phyloP scores from a whole-genome alignment of 2,797 vertebrate species.

The Gorsachius magnificus region DNA sequence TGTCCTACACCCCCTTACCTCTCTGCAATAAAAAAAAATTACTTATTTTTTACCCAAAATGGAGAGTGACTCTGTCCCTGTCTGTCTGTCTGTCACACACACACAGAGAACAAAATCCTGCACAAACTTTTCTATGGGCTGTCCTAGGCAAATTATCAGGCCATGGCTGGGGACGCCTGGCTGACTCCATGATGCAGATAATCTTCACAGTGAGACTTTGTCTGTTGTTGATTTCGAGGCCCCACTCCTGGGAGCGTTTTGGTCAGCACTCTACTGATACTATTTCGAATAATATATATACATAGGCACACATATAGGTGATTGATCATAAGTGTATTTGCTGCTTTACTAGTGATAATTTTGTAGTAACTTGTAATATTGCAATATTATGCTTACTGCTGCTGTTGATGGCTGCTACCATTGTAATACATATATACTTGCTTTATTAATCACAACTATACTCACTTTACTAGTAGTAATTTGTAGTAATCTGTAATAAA shows the following conservation, averaged over 20 bases:
- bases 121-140: background rate
- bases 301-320: background rate
- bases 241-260: background rate
- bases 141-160: background rate
- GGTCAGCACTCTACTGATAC: background rate
- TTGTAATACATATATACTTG: background rate
- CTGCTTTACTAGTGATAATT: background rate
- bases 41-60: background rate
- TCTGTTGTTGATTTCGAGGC: background rate
- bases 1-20: background rate
- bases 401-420: background rate
- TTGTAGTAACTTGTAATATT: background rate
- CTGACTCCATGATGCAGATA: rapidly evolving
- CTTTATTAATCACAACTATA: background rate
- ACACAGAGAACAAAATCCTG: background rate
- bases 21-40: background rate
- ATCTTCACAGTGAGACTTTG: background rate
- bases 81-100: background rate
- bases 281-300: background rate
- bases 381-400: background rate
- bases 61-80: background rate
- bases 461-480: background rate
- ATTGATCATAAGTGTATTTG: background rate
- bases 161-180: background rate
- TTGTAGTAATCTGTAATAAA: background rate